Evolutionary conservation across 1,140 invertebrate genomes (phyloP).

Genomic region (Leptonema lineaticorne): DNA sequence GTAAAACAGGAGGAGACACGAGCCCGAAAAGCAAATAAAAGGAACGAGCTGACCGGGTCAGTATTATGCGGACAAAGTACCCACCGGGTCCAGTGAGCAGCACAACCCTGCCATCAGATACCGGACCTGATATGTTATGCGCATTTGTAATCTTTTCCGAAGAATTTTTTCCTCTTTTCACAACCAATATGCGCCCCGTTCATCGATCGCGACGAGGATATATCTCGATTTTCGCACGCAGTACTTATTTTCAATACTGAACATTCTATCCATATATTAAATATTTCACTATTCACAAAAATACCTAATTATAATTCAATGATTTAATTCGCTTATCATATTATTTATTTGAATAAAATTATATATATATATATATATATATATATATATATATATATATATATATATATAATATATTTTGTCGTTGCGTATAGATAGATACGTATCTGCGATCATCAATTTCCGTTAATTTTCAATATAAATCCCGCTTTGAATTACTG

Average conservation of each 20-base stretch:
- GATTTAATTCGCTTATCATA: no score
- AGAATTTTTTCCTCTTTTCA: conserved; percentile 11
- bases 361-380: neutral
- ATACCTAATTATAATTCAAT: no score
- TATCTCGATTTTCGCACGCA: neutral
- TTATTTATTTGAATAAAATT: no score
- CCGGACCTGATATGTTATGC: conserved; percentile 28
- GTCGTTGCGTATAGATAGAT: neutral
- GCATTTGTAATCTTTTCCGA: conserved; percentile 26
- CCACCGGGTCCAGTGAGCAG: conserved; percentile 10
- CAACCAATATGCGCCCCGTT: neutral
- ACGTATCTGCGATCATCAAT: neutral
- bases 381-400: neutral
- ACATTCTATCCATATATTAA: neutral
- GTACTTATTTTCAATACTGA: no score
- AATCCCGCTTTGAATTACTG: neutral
- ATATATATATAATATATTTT: neutral
- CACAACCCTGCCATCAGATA: conserved; percentile 31
- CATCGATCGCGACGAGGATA: neutral
- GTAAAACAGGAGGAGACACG: conserved; percentile 24
- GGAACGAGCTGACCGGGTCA: conserved; percentile 35
- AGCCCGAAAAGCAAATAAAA: conserved; percentile 20
- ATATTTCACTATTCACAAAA: neutral
- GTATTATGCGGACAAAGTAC: conserved; percentile 33
- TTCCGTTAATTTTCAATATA: neutral